Base-by-base conservation (phyloP, 2,888 invertebrate species). In the Lissocephala sabroskyi region DNA sequence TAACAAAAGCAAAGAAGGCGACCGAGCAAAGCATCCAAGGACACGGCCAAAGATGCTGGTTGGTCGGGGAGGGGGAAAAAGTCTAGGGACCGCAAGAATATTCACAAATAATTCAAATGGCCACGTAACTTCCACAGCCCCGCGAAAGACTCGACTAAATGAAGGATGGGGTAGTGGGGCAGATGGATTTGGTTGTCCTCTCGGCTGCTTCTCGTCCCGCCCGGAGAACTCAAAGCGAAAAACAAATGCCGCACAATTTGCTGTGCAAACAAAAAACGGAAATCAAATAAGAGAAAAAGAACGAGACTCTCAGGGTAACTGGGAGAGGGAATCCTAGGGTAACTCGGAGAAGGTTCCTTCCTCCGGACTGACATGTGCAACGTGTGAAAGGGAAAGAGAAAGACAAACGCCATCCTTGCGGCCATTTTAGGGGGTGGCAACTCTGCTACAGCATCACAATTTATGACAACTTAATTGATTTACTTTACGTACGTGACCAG, bases 401-500 rank as follows among this genome's bases (percentile, higher is more conserved):
- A 19, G 16, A 42, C 5, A 4, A 19, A 33, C 6, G 11, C 19
- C 19, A 7, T 29, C 41, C 13, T 26, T 2, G 28, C 13, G n/a
- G n/a, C n/a, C n/a, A n/a, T 23, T 5, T 23, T 23, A 23, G 23
- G 23, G 23, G 7, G 16, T 16, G 35, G 16, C 10, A 19, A 28
- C 11, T 35, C 16, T 35, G 11, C 49, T 45, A 58, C 52, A 63
- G 56, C 57, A 57, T 65, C 62, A 73, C 75, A 81, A 81, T 82
- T 81, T 81, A 81, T 81, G 81, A 81, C 80, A 81, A 81, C 82
- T 80, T 81, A 81, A 81, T 81, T 81, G 80, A 81, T 82, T 81
- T 81, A 82, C 80, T 81, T 68, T 77, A 67, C 79, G 73, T 73
- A 81, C 80, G 80, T 81, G 80, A 81, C 82, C 79, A 79, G 82